Evolutionary conservation across 1,140 invertebrate species (phyloP).

Genomic region (Zaprionus davidi): DNA sequence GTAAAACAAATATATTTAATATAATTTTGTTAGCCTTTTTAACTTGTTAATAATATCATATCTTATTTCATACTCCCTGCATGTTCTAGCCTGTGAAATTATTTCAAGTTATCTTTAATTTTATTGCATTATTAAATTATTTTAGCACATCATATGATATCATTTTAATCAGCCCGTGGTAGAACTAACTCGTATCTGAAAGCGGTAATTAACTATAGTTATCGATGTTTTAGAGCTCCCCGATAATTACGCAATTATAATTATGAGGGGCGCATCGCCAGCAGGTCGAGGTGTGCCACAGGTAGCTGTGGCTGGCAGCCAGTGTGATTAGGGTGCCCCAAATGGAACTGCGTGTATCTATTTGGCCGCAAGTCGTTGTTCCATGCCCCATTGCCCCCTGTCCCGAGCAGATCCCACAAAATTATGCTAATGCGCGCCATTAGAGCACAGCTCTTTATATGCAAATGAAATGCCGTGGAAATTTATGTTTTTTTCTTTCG

Average conservation of each 20-base stretch:
- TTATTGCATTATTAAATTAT: not conserved
- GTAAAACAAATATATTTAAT: too few species aligned
- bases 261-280: not conserved
- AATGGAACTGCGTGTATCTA: constrained; percentile 24
- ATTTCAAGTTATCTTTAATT: not conserved
- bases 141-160: not conserved
- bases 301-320: not conserved
- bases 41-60: not conserved
- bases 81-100: not conserved
- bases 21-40: not conserved
- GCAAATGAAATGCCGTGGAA: constrained; percentile 53
- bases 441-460: constrained; percentile 53
- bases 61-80: not conserved
- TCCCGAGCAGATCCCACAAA: constrained; percentile 26
- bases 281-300: constrained; percentile 1
- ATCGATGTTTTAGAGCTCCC: not conserved
- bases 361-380: not conserved
- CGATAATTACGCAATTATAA: constrained; percentile 12
- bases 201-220: not conserved
- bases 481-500: constrained; percentile 38
- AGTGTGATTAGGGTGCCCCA: not conserved
- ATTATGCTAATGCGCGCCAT: constrained; percentile 54
- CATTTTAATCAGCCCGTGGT: not conserved
- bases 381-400: not conserved
- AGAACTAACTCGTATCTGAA: not conserved